Percentiles rank a stretch among this genome's conserved stretches.
Conservation (phyloP, 1,140 invertebrate genomes). For the Cheumatopsyche charites region DNA sequence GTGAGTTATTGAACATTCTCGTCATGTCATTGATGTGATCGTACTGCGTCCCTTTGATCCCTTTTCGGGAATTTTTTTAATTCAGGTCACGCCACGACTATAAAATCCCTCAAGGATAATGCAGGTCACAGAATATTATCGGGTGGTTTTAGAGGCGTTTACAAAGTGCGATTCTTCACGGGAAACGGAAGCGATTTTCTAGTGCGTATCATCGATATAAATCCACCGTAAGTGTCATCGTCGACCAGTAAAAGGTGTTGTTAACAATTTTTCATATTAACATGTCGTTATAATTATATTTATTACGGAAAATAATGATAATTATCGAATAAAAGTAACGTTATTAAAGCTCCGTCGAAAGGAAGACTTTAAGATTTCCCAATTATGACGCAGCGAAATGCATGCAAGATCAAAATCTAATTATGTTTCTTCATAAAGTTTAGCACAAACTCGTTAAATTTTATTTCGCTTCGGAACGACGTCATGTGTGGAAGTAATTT, state of each 20-base stretch:
- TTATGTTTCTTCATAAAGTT: constrained; percentile 20
- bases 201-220: neutral
- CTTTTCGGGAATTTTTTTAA: neutral
- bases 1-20: constrained; percentile 8
- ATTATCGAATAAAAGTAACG: no score
- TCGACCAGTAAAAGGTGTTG: neutral
- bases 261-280: neutral
- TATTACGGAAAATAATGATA: no score
- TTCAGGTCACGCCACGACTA: constrained; percentile 25
- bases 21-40: neutral
- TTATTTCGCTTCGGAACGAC: neutral
- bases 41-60: neutral
- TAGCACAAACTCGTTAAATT: constrained; percentile 13
- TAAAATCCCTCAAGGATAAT: constrained; percentile 25
- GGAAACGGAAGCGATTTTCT: constrained; percentile 10
- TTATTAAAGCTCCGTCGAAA: neutral
- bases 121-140: constrained; percentile 31
- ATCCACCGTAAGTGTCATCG: neutral
- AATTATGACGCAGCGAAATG: constrained; percentile 9
- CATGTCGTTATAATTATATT: no score
- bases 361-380: neutral
- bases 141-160: constrained; percentile 25
- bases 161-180: neutral
- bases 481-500: neutral
- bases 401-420: constrained; percentile 15